phyloP scores from a whole-genome alignment of 1,140 invertebrate species.

The Nymphalis io region DNA sequence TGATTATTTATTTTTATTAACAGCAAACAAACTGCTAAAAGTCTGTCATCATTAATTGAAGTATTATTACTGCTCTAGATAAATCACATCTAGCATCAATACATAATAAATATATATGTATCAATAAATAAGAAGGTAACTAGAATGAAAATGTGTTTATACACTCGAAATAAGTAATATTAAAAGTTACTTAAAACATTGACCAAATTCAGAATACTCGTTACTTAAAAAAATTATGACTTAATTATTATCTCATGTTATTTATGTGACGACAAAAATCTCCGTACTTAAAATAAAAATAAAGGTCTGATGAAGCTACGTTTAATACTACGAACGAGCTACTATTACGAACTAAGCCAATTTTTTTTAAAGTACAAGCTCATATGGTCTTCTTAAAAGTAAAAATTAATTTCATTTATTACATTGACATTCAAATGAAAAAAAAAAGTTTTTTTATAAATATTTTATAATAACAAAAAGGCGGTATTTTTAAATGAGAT shows the following conservation, averaged over 20 bases:
- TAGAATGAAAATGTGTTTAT: neutral
- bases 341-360: neutral
- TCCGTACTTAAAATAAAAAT: too few relatives aligned
- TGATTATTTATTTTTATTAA: conserved; percentile 25
- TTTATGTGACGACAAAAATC: too few relatives aligned
- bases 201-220: neutral
- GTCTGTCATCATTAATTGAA: conserved; percentile 20
- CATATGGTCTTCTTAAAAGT: neutral
- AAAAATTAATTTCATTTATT: too few relatives aligned
- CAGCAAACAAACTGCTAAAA: conserved; percentile 18
- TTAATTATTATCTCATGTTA: too few relatives aligned
- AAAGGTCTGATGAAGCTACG: too few relatives aligned
- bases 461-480: neutral
- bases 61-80: conserved; percentile 34
- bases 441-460: neutral
- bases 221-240: neutral
- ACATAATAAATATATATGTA: conserved; percentile 13
- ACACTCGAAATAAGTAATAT: neutral
- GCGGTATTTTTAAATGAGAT: conserved; percentile 10
- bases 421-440: too few relatives aligned
- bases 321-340: too few relatives aligned
- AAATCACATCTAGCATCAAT: conserved; percentile 20
- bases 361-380: neutral
- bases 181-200: neutral
- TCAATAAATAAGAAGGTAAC: conserved; percentile 17